Conservation (phyloP, 2,113 vertebrate species). For the Tringa solitaria region DNA sequence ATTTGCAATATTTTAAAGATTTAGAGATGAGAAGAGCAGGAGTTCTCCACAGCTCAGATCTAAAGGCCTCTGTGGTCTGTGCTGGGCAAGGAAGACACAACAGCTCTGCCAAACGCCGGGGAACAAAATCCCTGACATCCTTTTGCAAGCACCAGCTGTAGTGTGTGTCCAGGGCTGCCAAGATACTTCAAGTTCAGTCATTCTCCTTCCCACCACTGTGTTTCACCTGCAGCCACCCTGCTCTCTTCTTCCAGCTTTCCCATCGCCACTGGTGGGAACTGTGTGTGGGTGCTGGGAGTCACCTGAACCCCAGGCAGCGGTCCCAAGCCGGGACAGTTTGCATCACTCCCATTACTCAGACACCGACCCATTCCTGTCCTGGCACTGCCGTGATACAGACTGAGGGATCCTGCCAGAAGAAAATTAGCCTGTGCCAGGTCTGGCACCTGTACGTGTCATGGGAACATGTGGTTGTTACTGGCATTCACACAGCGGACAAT, state of each 20-base stretch:
- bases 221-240: not conserved
- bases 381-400: not conserved
- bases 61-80: constrained; percentile 37
- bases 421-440: not conserved
- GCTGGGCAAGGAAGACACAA: constrained; percentile 1
- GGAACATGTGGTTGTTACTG: not conserved
- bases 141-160: not conserved
- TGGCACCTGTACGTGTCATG: not conserved
- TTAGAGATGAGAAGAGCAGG: constrained; percentile 63
- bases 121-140: not conserved
- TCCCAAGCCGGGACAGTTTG: not conserved
- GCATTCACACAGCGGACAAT: not conserved
- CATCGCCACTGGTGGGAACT: accelerated
- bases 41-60: constrained; percentile 63
- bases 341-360: not conserved
- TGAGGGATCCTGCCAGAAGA: not conserved
- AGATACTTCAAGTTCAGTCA: not conserved
- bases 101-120: not conserved
- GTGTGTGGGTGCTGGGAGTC: not conserved
- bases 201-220: not conserved
- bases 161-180: not conserved
- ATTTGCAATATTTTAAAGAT: constrained; percentile 66
- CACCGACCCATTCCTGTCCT: not conserved
- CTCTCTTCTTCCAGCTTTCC: not conserved
- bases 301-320: not conserved